Evolutionary conservation across 1,140 invertebrate genomes (phyloP).

Genomic region (Galleria mellonella): DNA sequence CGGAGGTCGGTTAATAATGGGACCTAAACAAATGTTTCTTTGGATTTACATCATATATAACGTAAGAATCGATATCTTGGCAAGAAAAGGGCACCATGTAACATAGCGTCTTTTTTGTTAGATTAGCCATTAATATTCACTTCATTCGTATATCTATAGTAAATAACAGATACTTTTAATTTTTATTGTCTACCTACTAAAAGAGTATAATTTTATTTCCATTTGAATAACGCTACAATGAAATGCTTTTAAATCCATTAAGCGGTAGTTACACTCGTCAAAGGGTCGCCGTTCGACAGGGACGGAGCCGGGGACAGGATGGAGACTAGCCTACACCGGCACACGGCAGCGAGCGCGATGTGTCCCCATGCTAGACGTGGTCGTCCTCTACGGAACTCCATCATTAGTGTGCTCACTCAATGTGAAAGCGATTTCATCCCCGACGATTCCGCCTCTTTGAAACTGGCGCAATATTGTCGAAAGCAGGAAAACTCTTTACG

Average conservation of each 20-base stretch:
- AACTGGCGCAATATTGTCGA: slow-evolving; percentile 68
- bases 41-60: too few relatives aligned
- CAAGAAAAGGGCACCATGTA: too few relatives aligned
- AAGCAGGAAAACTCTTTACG: slow-evolving; percentile 65
- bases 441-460: slow-evolving; percentile 57
- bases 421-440: slow-evolving; percentile 68
- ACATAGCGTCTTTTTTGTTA: too few relatives aligned
- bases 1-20: too few relatives aligned
- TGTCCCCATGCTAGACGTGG: slow-evolving; percentile 29
- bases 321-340: not conserved
- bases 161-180: too few relatives aligned
- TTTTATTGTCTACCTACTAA: too few relatives aligned
- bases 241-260: slow-evolving; percentile 67
- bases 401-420: slow-evolving; percentile 72
- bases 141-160: too few relatives aligned
- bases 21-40: too few relatives aligned
- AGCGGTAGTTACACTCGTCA: slow-evolving; percentile 48
- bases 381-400: slow-evolving; percentile 55
- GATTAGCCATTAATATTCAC: too few relatives aligned
- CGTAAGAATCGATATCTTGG: too few relatives aligned
- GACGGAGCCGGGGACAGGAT: slow-evolving; percentile 9
- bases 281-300: slow-evolving; percentile 33
- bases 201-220: slow-evolving; percentile 13
- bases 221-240: slow-evolving; percentile 43
- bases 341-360: not conserved